These are phyloP conservation scores for Panthera tigris DNA, from an alignment of 2,113 vertebrate species.

Conservation along the genomic window DNA sequence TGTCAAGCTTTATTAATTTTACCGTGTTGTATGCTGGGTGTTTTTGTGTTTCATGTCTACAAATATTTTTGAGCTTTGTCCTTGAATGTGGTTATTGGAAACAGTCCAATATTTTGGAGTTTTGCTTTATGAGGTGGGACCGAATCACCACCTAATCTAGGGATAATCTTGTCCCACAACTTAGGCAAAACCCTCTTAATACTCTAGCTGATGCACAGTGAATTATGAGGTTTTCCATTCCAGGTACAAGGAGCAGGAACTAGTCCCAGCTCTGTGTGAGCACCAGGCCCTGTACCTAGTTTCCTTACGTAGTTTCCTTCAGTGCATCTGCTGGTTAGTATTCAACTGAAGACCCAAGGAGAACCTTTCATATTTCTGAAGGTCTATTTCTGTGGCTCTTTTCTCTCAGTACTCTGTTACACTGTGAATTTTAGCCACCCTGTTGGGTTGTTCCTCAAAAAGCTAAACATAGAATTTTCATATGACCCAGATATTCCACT, in stretches of 20 bases:
- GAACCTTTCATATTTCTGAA: background rate
- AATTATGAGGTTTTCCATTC: background rate
- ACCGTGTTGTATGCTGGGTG: background rate
- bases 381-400: background rate
- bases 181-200: background rate
- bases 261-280: background rate
- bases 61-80: background rate
- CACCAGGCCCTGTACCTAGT: background rate
- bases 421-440: background rate
- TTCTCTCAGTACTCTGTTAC: background rate
- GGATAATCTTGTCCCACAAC: background rate
- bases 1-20: background rate
- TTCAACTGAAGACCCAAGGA: background rate
- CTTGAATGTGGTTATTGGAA: background rate
- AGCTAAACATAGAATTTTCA: slow-evolving; percentile 3
- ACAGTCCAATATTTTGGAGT: background rate
- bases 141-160: background rate
- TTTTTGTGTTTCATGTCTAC: background rate
- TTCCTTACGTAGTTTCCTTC: background rate
- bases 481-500: background rate
- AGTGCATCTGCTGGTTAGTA: background rate
- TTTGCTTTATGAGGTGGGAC: background rate
- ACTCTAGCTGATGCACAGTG: background rate
- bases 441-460: background rate
- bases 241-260: background rate